phyloP scores from a whole-genome alignment of 1,140 invertebrate species.

The Musca domestica region DNA sequence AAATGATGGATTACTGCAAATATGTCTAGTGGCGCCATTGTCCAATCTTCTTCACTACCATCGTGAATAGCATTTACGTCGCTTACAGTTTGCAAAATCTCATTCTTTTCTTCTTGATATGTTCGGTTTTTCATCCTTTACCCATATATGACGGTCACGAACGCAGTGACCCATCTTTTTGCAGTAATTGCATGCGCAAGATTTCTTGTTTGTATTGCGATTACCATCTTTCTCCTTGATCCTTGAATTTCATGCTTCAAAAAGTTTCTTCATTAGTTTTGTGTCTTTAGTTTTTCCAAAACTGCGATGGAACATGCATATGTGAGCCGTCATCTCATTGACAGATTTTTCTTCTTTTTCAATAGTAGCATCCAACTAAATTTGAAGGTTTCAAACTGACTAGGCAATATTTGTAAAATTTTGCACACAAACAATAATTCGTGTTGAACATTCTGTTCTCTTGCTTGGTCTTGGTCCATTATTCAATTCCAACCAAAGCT shows the following conservation, averaged over 20 bases:
- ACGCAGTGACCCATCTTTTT: conserved; percentile 37
- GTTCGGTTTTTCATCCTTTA: conserved; percentile 36
- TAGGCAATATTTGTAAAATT: conserved; percentile 13
- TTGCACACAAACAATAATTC: conserved; percentile 18
- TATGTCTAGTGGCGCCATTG: conserved; percentile 44
- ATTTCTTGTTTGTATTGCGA: no score
- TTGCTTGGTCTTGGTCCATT: not conserved
- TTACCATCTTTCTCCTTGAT: no score
- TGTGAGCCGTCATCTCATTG: conserved; percentile 12
- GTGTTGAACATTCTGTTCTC: not conserved
- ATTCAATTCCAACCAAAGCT: conserved; percentile 2
- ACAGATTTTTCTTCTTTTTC: conserved; percentile 3
- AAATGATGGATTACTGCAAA: conserved; percentile 32
- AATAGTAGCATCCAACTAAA: conserved; percentile 8
- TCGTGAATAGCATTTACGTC: conserved; percentile 21
- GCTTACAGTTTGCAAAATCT: no score
- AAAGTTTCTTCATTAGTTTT: not conserved
- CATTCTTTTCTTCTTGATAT: conserved; percentile 30
- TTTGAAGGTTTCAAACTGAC: conserved; percentile 12
- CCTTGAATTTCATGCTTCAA: no score
- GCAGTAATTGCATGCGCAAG: conserved; percentile 34
- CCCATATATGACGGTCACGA: conserved; percentile 35
- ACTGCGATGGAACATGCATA: conserved; percentile 15
- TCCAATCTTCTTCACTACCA: conserved; percentile 34
- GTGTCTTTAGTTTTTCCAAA: conserved; percentile 2